These are phyloP conservation scores for Drosophila testacea DNA, from an alignment of 2,888 invertebrate genomes.

Conservation along the genomic window DNA sequence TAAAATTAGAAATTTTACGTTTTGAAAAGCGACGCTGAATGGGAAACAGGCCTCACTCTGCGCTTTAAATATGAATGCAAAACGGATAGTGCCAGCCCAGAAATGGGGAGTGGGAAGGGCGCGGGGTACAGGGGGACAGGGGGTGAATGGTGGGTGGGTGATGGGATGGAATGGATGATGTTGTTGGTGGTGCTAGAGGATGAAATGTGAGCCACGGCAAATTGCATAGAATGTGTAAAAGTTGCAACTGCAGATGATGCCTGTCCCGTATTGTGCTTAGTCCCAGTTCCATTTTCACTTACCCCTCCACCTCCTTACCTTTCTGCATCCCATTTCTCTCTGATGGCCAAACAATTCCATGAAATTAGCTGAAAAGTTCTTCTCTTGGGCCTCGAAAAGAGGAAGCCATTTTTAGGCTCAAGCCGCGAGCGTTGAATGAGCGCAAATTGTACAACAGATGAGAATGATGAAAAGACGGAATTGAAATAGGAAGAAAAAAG, in stretches of 20 bases:
- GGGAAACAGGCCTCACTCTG: constrained; percentile 39
- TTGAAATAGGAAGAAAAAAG: constrained; percentile 36
- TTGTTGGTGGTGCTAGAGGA: constrained; percentile 28
- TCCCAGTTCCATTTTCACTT: constrained; percentile 23
- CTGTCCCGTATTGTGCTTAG: constrained; percentile 37
- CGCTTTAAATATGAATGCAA: constrained; percentile 75
- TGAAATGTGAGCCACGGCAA: constrained; percentile 71
- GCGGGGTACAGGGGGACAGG: background rate
- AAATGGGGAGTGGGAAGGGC: background rate
- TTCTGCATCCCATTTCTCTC: background rate
- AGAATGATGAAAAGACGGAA: constrained; percentile 59
- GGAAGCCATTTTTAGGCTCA: constrained; percentile 73
- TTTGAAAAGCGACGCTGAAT: constrained; percentile 65
- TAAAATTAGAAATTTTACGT: constrained; percentile 80
- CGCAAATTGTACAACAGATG: constrained; percentile 67
- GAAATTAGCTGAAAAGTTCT: constrained; percentile 75
- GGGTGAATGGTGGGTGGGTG: constrained; percentile 12
- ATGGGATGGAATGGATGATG: constrained; percentile 10
- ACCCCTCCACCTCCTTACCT: background rate
- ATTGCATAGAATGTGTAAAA: constrained; percentile 79
- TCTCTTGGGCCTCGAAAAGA: constrained; percentile 26
- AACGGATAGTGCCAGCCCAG: constrained; percentile 30
- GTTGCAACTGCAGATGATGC: constrained; percentile 76
- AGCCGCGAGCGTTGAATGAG: constrained; percentile 68
- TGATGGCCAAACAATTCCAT: constrained; percentile 70